Evolutionary conservation across 2,888 invertebrate genomes (phyloP), one percentile per base, ranked within the genome.

Genomic region (Rhingia campestris): DNA sequence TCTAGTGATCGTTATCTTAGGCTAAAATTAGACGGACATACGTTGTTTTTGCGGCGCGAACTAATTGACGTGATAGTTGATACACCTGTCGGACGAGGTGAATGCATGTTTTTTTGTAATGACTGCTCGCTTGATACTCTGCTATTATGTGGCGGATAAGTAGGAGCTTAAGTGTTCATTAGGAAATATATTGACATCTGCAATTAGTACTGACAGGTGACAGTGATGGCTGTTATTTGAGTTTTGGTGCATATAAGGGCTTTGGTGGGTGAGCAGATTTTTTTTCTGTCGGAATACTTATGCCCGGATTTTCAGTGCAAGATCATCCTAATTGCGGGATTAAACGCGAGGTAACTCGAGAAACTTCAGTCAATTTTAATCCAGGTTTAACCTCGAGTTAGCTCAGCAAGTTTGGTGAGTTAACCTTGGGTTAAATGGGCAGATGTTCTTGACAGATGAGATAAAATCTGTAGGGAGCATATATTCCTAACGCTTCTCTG

Each of bases 1-100:
- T 37, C 6, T n/a, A 33, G 2, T 7, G 35, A 67, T 54, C 22
- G n/a, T 7, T 14, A 47, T 69, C 47, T 47, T 41, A 1, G 37
- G 37, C 56, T 56, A 32, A 56, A 69, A 43, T 54, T 45, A n/a
- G 14, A 69, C 37, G 33, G 12, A 67, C 22, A 67, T 43, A 45
- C 5, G 33, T 54, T 53, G 30, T 43, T 10, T 10, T 59, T 10
- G 39, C 30, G 45, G 14, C 30, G 14, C 30, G 6, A 30, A 47
- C 45, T 41, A 59, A 72, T 47, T 10, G 39, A 32, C 35, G 53
- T 22, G 47, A 54, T 56, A 64, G 74, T 56, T 64, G 39, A 56
- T 49, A 58, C 64, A 49, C 66, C 58, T 74, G 74, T 58, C 35
- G 49, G n/a, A 49, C 56, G 33, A n/a, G 33, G 47, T 59, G 69